A percentile compares a stretch with the other conserved stretches of the same genome.
Evolutionary conservation across 1,140 invertebrate genomes (phyloP).

Genomic region (Goniozus legneri): DNA sequence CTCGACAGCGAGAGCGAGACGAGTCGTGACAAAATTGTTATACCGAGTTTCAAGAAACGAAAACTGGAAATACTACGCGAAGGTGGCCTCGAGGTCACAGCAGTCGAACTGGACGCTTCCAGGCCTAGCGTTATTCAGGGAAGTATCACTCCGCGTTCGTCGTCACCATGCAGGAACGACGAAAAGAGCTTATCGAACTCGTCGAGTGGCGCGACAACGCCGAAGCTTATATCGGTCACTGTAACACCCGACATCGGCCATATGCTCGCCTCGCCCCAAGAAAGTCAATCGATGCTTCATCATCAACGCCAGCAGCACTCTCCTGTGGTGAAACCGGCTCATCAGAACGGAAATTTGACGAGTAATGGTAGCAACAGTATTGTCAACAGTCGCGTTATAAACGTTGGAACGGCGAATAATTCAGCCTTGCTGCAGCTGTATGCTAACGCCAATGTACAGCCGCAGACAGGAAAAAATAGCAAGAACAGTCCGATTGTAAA

Average conservation of each 20-base stretch:
- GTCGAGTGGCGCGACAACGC: too few relatives aligned
- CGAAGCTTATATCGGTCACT: conserved; percentile 54
- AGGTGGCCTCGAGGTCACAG: conserved; percentile 69
- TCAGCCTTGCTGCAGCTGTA: conserved; percentile 56
- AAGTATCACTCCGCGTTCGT: conserved; percentile 29
- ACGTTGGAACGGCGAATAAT: conserved; percentile 55
- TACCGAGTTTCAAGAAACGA: conserved; percentile 61
- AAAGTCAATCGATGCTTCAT: conserved; percentile 9
- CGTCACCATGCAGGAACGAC: conserved; percentile 27
- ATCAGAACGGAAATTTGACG: conserved; percentile 24
- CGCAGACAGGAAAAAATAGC: conserved; percentile 5
- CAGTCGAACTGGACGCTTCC: conserved; percentile 51
- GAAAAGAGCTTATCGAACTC: conserved; percentile 27
- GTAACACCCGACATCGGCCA: conserved; percentile 56
- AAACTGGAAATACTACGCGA: conserved; percentile 72
- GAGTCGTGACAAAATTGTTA: conserved; percentile 44
- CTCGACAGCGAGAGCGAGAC: conserved; percentile 53
- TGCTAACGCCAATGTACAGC: conserved; percentile 35
- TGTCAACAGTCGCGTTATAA: conserved; percentile 44
- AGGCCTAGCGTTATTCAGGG: conserved; percentile 39
- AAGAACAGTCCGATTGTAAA: conserved; percentile 24
- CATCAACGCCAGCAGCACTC: background rate
- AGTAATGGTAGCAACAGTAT: conserved; percentile 22
- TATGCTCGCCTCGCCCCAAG: conserved; percentile 47
- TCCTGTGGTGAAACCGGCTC: background rate